Conservation (phyloP, 2,113 vertebrate species). For the Tursiops truncatus region DNA sequence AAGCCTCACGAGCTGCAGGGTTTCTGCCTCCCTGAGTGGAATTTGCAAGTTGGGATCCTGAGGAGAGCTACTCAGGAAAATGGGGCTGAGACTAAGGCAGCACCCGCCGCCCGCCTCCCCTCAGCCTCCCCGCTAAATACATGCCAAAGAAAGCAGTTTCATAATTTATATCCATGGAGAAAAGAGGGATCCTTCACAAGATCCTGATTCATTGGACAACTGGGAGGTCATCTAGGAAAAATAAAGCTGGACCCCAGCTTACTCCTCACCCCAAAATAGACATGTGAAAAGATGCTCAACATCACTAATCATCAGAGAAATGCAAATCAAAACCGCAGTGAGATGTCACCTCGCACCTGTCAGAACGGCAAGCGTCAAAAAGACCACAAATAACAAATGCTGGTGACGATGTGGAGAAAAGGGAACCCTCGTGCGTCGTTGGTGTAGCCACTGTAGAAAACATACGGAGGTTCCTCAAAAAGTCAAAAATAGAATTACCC, state of each 20-base stretch:
- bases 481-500: not conserved
- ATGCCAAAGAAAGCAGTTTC: not conserved
- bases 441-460: not conserved
- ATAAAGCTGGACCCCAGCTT: not conserved
- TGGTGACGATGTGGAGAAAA: not conserved
- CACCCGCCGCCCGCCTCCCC: not conserved
- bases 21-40: not conserved
- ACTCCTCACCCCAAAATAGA: not conserved
- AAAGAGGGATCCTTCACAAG: conserved; percentile 26
- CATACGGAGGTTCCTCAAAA: not conserved
- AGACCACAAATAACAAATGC: not conserved
- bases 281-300: not conserved
- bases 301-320: not conserved
- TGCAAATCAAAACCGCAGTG: not conserved
- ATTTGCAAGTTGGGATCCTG: not conserved
- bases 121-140: not conserved
- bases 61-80: not conserved
- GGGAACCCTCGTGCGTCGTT: not conserved
- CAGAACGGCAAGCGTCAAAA: not conserved
- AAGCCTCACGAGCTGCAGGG: not conserved
- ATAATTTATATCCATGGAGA: not conserved
- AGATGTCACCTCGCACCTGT: not conserved
- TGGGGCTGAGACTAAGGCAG: not conserved
- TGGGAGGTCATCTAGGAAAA: not conserved
- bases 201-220: not conserved